Evolutionary conservation across 2,113 vertebrate species (phyloP).

Genomic region (Pithys albifrons): DNA sequence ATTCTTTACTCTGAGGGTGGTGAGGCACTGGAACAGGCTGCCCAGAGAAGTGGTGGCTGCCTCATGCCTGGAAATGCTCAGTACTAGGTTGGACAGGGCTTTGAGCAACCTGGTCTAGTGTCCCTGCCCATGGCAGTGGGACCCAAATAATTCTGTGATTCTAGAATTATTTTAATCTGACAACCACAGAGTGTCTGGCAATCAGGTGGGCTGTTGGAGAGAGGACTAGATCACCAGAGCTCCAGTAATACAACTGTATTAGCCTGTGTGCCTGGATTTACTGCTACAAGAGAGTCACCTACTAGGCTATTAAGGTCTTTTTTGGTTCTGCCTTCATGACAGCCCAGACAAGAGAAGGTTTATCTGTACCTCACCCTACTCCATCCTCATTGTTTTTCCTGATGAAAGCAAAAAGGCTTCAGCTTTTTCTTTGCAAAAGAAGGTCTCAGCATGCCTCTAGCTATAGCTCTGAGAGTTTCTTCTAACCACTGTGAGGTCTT

Average conservation of each 20-base stretch:
- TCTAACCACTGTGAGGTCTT: background rate
- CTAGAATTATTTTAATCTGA: background rate
- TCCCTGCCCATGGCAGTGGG: background rate
- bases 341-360: background rate
- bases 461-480: conserved; percentile 29
- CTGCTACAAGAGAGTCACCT: background rate
- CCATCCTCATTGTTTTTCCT: background rate
- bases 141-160: background rate
- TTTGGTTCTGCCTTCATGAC: background rate
- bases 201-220: background rate
- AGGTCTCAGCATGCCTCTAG: conserved; percentile 37
- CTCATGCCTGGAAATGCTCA: background rate
- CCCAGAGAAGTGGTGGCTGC: background rate
- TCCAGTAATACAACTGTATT: background rate
- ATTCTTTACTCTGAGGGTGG: background rate
- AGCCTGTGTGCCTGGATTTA: background rate
- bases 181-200: background rate
- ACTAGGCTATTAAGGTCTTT: background rate
- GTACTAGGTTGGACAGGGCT: background rate
- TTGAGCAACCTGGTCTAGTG: background rate
- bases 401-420: conserved; percentile 1
- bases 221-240: background rate
- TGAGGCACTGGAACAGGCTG: background rate
- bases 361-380: background rate
- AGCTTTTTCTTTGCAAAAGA: conserved; percentile 3